Base-by-base conservation (phyloP, 2,113 vertebrate genomes). In the Excalfactoria chinensis region DNA sequence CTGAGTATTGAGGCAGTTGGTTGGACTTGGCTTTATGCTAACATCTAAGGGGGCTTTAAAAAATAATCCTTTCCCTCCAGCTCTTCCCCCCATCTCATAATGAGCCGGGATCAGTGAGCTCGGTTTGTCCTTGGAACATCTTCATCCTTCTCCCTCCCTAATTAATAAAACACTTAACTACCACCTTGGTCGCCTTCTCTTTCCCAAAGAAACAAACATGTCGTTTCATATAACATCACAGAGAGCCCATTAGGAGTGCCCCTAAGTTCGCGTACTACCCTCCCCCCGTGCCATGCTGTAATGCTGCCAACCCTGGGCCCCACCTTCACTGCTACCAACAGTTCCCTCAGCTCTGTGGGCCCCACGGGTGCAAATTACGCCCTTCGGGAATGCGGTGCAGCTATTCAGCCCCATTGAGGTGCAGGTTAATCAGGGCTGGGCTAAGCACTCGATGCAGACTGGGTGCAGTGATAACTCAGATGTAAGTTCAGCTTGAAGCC, bases 131-230 rank as follows among this genome's bases (percentile, higher is more conserved):
- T 72, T 72, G 41, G 4, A 72, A 82, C 55, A 73, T 46, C n/a
- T 66, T 92, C 2, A 67, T 75, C 40, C 13, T 9, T 92, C 21
- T 77, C 32, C 23, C 60, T 77, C 51, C 41, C 46, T 87, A 46
- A 89, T 76, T 89, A 91, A 93, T 91, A 70, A 85, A 88, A 44
- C 40, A 83, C 19, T 90, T 90, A 93, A 95, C 87, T 83, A 23
- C 11, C 14, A 7, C 32, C 11, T 75, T n/a, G 35, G 43, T 48
- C 59, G 84, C 84, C 69, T 90, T 91, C 87, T 67, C 69, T 67
- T 89, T 85, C 75, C 76, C 73, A 32, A 68, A 76, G 63, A 11
- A 87, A 26, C 32, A 55, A 30, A 40, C 58, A 9, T 32, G 75
- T 21, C 20, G 44, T 75, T 93, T 93, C 83, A 15, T n/a, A 1